Evolutionary conservation across 2,113 vertebrate genomes (phyloP), one percentile per base, ranked within the genome.

Genomic region (Poeciliopsis occidentalis): DNA sequence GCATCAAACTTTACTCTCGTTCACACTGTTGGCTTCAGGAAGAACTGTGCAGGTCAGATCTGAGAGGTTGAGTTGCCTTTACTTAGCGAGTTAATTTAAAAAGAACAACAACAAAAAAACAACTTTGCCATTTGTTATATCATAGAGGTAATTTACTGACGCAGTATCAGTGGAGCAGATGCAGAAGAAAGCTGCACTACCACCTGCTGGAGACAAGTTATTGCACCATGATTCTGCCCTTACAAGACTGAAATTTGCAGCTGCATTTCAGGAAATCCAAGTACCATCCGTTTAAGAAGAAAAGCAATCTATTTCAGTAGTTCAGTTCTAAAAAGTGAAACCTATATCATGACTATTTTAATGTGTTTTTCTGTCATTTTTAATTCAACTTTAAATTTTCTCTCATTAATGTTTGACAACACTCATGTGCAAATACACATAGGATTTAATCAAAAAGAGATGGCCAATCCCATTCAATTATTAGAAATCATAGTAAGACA

Each of bases 131-230:
- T 66, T 47, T 32, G 10, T 26, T 51, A 67, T 47, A 3, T 47
- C 5, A 64, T 22, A 1, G 29, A 54, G 12, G 12, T 26, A 19
- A 24, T 51, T 27, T 31, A 4, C 26, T 32, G 12, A 31, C 67
- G 72, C 72, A 68, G 74, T 80, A 19, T 19, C 44, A 19, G 79
- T 66, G 73, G 13, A 83, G 79, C 41, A 64, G 60, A 66, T 71
- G 27, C 67, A 81, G 69, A 34, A 34, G 76, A 85, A 73, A 85
- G 60, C 68, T 69, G 73, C 83, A 83, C 73, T 76, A 85, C 92
- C 89, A 81, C 81, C 92, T 88, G 84, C 92, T 94, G 93, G 93
- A 85, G 69, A 68, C 34, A 27, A 12, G 30, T 78, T 78, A 64
- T 80, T 87, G 84, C 83, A 79, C 82, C 51, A 34, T 12, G 1